Percentiles rank a stretch among this genome's conserved stretches.
Evolutionary conservation across 37 sponge, comb jelly and placozoan genomes (phyloP).

Genomic region (Amphimedon queenslandica): DNA sequence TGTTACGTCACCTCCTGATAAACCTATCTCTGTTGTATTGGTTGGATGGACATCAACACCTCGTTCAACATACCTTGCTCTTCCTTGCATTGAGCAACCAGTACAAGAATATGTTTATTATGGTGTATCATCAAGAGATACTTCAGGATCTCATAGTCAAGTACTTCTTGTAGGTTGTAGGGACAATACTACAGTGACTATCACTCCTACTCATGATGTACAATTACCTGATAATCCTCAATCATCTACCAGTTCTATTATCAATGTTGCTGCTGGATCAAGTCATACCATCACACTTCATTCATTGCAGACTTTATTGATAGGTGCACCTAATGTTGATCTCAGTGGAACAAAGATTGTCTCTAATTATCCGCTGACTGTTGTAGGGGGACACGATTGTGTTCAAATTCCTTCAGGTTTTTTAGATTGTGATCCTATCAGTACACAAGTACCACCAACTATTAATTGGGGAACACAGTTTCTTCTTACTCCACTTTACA

Average conservation of each 20-base stretch:
- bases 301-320: background rate
- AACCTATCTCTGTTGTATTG: background rate
- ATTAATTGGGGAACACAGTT: conserved; percentile 14
- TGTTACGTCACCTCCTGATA: background rate
- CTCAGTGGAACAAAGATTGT: conserved; percentile 1
- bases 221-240: background rate
- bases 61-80: background rate
- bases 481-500: conserved; percentile 6
- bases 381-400: conserved; percentile 24
- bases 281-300: background rate
- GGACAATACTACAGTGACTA: background rate
- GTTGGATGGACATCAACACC: background rate
- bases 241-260: background rate
- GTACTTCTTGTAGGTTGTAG: background rate
- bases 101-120: background rate
- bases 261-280: background rate
- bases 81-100: background rate
- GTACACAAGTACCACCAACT: conserved; percentile 11
- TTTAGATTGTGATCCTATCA: conserved; percentile 7
- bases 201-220: background rate
- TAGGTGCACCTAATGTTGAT: background rate
- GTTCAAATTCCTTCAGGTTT: background rate
- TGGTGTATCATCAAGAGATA: background rate
- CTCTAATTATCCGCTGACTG: background rate
- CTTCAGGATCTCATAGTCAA: background rate